These are phyloP conservation scores for Pteropus rufus DNA, from an alignment of 2,797 vertebrate species.

Conservation along the genomic window DNA sequence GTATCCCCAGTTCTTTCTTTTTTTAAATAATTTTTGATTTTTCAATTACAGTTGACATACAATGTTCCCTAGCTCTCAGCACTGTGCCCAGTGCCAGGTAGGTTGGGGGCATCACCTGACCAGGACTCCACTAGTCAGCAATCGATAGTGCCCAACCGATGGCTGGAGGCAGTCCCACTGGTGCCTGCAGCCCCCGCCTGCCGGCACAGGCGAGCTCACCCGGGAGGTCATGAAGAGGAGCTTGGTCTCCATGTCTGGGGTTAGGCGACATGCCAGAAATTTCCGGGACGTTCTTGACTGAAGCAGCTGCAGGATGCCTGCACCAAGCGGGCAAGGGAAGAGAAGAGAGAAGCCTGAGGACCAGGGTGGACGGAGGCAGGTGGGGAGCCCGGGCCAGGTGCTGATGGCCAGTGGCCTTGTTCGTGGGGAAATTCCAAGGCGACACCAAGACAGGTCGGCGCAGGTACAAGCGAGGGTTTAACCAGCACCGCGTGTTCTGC, in stretches of 20 bases:
- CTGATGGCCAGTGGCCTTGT: neutral
- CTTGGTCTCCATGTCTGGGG: conserved; percentile 98
- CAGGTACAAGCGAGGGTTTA: too few relatives aligned
- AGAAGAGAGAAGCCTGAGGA: neutral
- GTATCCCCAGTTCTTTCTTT: neutral
- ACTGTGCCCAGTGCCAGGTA: neutral
- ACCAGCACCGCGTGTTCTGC: neutral
- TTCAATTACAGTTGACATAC: too few relatives aligned
- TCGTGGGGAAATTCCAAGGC: neutral
- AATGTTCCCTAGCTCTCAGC: neutral
- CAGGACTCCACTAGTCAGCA: neutral
- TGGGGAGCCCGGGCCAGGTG: neutral
- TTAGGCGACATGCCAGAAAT: conserved; percentile 96
- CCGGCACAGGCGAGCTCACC: conserved; percentile 79
- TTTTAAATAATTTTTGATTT: too few relatives aligned
- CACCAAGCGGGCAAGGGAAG: neutral
- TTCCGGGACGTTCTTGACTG: conserved; percentile 95
- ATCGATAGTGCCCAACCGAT: too few relatives aligned
- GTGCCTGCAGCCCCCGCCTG: too few relatives aligned
- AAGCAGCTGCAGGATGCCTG: conserved; percentile 95
- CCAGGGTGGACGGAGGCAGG: neutral
- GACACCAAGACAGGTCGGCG: neutral
- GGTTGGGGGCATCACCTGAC: neutral
- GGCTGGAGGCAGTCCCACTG: too few relatives aligned
- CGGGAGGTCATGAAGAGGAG: conserved; percentile 98